Evolutionary conservation across 2,113 vertebrate genomes (phyloP).

Genomic region (Gila orcuttii): DNA sequence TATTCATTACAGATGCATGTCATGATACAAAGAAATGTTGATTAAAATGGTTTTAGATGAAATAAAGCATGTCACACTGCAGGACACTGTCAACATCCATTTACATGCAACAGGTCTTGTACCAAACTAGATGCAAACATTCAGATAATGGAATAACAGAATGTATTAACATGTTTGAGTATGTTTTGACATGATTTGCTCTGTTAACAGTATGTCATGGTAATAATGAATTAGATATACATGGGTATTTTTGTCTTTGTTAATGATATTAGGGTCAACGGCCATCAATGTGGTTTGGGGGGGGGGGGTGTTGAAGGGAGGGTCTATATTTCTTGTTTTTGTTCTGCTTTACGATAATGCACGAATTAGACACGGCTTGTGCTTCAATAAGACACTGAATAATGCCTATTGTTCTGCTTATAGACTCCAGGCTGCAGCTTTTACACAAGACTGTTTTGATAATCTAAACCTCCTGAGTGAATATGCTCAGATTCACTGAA

Average conservation of each 20-base stretch:
- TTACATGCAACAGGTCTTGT: conserved; percentile 2
- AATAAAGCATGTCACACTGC: neutral
- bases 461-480: neutral
- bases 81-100: neutral
- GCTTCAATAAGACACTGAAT: conserved; percentile 24
- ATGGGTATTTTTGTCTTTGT: conserved; percentile 11
- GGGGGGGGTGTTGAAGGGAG: neutral
- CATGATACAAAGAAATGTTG: neutral
- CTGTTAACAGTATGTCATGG: neutral
- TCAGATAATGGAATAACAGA: neutral
- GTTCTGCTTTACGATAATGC: neutral
- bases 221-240: neutral
- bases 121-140: neutral
- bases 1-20: neutral
- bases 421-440: neutral
- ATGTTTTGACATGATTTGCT: neutral
- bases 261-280: neutral
- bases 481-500: neutral
- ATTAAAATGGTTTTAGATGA: neutral
- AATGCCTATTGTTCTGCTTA: conserved; percentile 31
- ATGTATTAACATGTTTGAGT: neutral
- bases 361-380: conserved; percentile 41
- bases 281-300: neutral
- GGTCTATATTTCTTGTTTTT: conserved; percentile 16
- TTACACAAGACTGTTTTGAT: conserved; percentile 27